Evolutionary conservation across 2,888 invertebrate species (phyloP), one percentile per base, ranked within the genome.

Genomic region (Melieria picta): DNA sequence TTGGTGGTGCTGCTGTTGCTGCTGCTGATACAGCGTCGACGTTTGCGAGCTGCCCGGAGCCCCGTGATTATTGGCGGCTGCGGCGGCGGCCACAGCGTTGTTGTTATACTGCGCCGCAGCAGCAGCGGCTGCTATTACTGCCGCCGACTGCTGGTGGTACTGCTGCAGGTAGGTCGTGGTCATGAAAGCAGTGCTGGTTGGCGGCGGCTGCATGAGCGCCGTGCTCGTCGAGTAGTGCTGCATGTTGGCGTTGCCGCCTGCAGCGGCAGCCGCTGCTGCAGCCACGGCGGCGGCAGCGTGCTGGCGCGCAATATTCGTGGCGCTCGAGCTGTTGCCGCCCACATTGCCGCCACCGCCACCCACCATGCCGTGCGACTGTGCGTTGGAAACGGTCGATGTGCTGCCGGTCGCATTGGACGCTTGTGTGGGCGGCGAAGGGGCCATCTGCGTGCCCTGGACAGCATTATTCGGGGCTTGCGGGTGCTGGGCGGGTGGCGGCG

Each of bases 1-100:
- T 43, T 76, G 79, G 16, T 78, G 80, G 10, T 79, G 79, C 9
- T 75, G 74, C 7, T 75, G 77, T 6, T 74, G 74, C 10, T 77
- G 76, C 30, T 76, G 78, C 43, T 77, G 76, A 45, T 77, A 79
- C 9, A 77, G 78, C 7, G 76, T 9, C 55, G 69, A 13, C 64
- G 67, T 42, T 42, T 69, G 72, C 0, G 73, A 72, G 7, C 55
- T 66, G 3, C 61, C 71, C 46, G 71, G 72, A n/a, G 58, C 55
- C n/a, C 65, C 46, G 46, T 73, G 71, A 48, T 74, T 73, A 30
- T 65, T 65, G 11, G 74, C 70, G 30, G 75, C 74, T 9, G 74
- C 72, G 5, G 65, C 55, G 46, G 69, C 72, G 30, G 74, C 69
- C 1, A 62, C 67, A 52, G 66, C 71, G 48, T 67, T 74, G 62